A percentile compares a stretch with the other conserved stretches of the same genome.
These are phyloP conservation scores for Reticulitermes speratus DNA, from an alignment of 1,140 invertebrate genomes.

Conservation along the genomic window DNA sequence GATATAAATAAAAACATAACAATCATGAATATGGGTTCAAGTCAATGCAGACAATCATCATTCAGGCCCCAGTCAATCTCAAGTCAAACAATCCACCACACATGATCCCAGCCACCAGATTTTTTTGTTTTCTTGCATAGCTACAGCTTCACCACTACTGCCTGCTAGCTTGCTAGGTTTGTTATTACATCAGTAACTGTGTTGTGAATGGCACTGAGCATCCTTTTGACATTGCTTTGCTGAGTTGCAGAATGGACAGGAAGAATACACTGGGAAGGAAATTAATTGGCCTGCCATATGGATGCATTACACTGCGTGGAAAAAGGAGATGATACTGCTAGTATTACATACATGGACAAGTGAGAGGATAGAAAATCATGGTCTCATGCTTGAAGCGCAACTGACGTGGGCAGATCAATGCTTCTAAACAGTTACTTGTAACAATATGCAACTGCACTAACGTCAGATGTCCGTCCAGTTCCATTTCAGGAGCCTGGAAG, in stretches of 20 bases:
- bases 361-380: conserved; percentile 21
- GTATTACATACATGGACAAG: conserved; percentile 22
- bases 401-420: background rate
- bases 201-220: background rate
- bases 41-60: conserved; percentile 28
- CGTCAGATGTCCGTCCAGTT: background rate
- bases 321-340: conserved; percentile 21
- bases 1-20: conserved; percentile 10
- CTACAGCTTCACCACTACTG: conserved; percentile 28
- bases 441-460: background rate
- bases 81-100: conserved; percentile 8
- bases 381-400: conserved; percentile 19
- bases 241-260: conserved; percentile 33
- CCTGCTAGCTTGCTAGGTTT: conserved; percentile 26
- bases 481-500: background rate
- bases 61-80: conserved; percentile 25
- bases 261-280: background rate
- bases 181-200: background rate
- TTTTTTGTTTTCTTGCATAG: conserved; percentile 22
- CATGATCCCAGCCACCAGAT: conserved; percentile 30
- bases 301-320: background rate
- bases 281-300: background rate
- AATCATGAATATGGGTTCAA: background rate
- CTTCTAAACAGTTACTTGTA: conserved; percentile 13
- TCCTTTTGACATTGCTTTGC: conserved; percentile 43